phyloP scores from a whole-genome alignment of 2,888 invertebrate species.

The Glyphotaelius pellucidus region DNA sequence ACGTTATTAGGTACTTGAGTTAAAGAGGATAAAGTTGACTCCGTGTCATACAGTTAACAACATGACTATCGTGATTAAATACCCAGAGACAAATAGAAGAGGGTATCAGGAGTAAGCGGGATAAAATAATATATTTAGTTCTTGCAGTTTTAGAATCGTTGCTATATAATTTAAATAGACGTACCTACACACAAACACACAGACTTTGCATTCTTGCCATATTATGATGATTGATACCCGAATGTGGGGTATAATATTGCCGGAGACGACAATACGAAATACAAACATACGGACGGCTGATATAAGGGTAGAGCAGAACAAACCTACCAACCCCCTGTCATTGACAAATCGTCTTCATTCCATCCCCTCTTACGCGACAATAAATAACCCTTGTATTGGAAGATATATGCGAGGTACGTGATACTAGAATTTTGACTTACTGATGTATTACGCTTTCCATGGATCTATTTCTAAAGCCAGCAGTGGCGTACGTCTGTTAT shows the following conservation, averaged over 20 bases:
- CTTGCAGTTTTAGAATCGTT: neutral
- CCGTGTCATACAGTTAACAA: too few species aligned
- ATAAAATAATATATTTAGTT: neutral
- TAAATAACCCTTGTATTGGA: slow-evolving; percentile 65
- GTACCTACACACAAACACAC: neutral
- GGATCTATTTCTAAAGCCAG: slow-evolving; percentile 53
- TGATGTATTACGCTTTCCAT: slow-evolving; percentile 55
- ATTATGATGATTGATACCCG: neutral
- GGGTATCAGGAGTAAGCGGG: too few species aligned
- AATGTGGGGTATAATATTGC: slow-evolving; percentile 11
- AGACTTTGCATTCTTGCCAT: neutral
- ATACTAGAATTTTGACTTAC: slow-evolving; percentile 54
- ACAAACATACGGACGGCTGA: slow-evolving; percentile 15
- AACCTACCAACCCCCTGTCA: slow-evolving; percentile 53
- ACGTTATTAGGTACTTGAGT: too few species aligned
- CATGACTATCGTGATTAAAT: too few species aligned
- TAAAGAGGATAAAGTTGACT: too few species aligned
- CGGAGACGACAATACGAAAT: slow-evolving; percentile 23
- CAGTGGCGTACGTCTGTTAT: neutral
- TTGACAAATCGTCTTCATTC: slow-evolving; percentile 65
- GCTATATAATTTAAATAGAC: neutral
- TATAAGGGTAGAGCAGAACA: slow-evolving; percentile 49
- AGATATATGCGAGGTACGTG: slow-evolving; percentile 53
- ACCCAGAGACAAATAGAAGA: too few species aligned
- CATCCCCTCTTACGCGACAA: slow-evolving; percentile 60